A percentile compares a stretch with the other conserved stretches of the same genome.
phyloP scores from a whole-genome alignment of 2,888 invertebrate species.

The Apamea monoglypha region DNA sequence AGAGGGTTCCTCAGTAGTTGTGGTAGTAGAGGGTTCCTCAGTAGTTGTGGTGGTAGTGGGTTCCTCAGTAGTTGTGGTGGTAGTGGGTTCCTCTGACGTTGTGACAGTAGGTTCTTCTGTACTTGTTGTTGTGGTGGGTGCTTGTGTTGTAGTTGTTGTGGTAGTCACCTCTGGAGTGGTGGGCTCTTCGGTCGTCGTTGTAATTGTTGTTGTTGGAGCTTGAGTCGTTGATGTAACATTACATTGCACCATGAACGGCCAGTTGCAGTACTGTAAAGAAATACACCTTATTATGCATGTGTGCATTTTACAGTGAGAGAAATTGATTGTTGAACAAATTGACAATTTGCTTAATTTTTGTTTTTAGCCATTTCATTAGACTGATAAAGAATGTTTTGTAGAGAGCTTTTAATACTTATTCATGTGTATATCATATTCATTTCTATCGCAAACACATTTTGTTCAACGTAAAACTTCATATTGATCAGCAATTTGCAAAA shows the following conservation, averaged over 20 bases:
- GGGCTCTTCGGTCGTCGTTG: not conserved
- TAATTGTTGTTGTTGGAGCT: slow-evolving; percentile 22
- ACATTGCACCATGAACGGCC: slow-evolving; percentile 50
- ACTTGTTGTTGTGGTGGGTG: not conserved
- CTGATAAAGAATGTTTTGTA: not conserved
- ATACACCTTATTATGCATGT: not conserved
- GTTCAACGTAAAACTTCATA: too few species aligned
- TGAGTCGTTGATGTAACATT: slow-evolving; percentile 21
- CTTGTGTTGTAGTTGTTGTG: not conserved
- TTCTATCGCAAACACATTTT: too few species aligned
- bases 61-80: not conserved
- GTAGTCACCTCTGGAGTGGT: not conserved
- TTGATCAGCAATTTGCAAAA: too few species aligned
- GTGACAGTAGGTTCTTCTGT: not conserved
- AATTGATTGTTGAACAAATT: not conserved
- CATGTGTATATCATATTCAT: too few species aligned
- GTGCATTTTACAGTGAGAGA: not conserved
- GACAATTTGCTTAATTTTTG: not conserved
- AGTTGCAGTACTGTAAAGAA: slow-evolving; percentile 28
- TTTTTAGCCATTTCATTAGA: not conserved
- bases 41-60: not conserved
- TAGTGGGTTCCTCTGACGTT: not conserved
- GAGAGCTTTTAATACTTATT: not conserved
- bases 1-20: slow-evolving; percentile 12
- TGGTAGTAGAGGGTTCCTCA: not conserved